phyloP scores from a whole-genome alignment of 30 jellyfish, hydroid and myxozoan genomes.

The Chironex yamaguchii region DNA sequence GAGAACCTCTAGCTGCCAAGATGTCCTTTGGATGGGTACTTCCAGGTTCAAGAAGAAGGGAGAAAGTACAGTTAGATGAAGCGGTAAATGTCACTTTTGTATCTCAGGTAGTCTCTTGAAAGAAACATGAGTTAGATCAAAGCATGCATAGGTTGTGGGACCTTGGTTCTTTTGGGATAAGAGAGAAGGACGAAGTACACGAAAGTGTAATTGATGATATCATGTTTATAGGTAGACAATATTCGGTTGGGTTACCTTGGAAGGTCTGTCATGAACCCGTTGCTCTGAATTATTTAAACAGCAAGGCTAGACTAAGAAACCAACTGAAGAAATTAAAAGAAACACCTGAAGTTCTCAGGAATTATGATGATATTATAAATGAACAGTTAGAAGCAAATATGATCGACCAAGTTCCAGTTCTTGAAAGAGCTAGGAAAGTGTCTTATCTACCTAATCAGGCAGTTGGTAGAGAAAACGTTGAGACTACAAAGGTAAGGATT shows the following conservation, averaged over 20 bases:
- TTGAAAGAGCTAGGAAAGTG: neutral
- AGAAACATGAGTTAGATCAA: neutral
- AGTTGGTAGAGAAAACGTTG: slow-evolving; percentile 4
- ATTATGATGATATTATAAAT: neutral
- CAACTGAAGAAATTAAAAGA: slow-evolving; percentile 1
- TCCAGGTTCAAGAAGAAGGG: slow-evolving; percentile 28
- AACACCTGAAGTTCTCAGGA: neutral
- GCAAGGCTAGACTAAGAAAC: slow-evolving; percentile 5
- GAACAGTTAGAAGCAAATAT: neutral
- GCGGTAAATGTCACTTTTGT: slow-evolving; percentile 7
- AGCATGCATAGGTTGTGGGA: slow-evolving; percentile 8
- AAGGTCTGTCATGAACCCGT: neutral
- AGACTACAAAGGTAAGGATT: neutral
- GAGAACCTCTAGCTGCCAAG: slow-evolving; percentile 25
- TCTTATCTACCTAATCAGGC: slow-evolving; percentile 19
- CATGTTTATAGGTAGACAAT: neutral
- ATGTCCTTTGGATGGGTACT: slow-evolving; percentile 36
- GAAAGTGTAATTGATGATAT: neutral
- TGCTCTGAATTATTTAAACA: neutral
- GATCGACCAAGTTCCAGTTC: neutral
- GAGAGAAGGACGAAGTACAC: slow-evolving; percentile 4
- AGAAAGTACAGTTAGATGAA: slow-evolving; percentile 19
- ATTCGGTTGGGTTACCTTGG: slow-evolving; percentile 20
- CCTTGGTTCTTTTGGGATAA: neutral
- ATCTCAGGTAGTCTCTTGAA: neutral